Evolutionary conservation across 35 echinoderm and acorn worm genomes (phyloP).

Genomic region (Apostichopus japonicus): DNA sequence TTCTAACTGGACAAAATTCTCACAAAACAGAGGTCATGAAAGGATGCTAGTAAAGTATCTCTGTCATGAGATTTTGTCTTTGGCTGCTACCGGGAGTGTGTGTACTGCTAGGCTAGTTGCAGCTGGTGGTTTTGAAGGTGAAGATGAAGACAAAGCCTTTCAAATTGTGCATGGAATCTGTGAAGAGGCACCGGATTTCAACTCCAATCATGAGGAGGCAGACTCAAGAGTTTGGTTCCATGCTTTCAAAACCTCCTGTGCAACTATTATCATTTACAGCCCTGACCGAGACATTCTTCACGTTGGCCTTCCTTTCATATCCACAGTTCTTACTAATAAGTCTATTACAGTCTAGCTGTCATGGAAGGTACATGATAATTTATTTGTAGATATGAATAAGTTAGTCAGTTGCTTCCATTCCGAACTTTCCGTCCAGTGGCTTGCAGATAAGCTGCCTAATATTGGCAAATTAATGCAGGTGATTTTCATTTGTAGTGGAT

Average conservation of each 20-base stretch:
- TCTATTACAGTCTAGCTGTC: constrained; percentile 42
- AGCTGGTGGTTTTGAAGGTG: constrained; percentile 66
- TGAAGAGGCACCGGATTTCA: not conserved
- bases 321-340: not conserved
- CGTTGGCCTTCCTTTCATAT: constrained; percentile 44
- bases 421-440: constrained; percentile 1
- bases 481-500: constrained; percentile 68
- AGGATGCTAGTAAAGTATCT: constrained; percentile 38
- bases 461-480: constrained; percentile 55
- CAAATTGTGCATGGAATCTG: not conserved
- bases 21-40: constrained; percentile 18
- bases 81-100: not conserved
- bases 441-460: constrained; percentile 19
- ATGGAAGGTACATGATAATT: constrained; percentile 39
- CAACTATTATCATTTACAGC: constrained; percentile 51
- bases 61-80: not conserved
- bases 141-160: constrained; percentile 58
- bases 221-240: constrained; percentile 67
- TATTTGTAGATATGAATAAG: constrained; percentile 53
- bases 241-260: not conserved
- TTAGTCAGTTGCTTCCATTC: constrained; percentile 10
- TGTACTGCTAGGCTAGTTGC: constrained; percentile 1
- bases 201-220: constrained; percentile 65
- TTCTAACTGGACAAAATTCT: constrained; percentile 24
- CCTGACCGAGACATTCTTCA: constrained; percentile 62